These are phyloP conservation scores for Pseudomugil gertrudae DNA, from an alignment of 2,797 vertebrate species.

Conservation along the genomic window DNA sequence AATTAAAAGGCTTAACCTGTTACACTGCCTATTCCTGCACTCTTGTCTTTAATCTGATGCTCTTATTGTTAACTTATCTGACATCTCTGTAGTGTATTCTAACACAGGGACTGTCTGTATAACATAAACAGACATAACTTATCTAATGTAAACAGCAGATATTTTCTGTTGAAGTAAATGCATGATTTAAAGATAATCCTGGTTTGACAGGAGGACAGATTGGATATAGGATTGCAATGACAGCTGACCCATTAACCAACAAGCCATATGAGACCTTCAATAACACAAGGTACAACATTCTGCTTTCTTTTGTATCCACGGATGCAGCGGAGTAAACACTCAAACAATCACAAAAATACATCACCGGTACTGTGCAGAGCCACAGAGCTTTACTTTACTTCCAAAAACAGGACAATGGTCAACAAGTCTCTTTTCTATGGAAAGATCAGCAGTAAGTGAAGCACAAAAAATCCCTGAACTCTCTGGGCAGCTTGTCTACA, in stretches of 20 bases:
- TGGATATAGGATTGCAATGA: slow-evolving; percentile 44
- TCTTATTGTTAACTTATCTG: background rate
- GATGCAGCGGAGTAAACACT: slow-evolving; percentile 21
- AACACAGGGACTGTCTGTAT: background rate
- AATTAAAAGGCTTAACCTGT: slow-evolving; percentile 12
- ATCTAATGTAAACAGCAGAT: background rate
- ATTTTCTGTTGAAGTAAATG: slow-evolving; percentile 14
- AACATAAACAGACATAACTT: background rate
- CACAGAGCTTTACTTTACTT: slow-evolving; percentile 16
- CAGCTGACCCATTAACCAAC: slow-evolving; percentile 48
- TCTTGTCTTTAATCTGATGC: slow-evolving; percentile 1
- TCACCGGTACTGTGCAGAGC: background rate
- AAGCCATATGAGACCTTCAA: slow-evolving; percentile 40
- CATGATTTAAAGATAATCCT: slow-evolving; percentile 38
- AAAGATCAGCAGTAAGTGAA: slow-evolving; percentile 45
- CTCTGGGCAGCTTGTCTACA: slow-evolving; percentile 59
- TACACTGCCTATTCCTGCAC: background rate
- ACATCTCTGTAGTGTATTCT: background rate
- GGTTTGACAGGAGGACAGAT: slow-evolving; percentile 41
- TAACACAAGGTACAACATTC: slow-evolving; percentile 39
- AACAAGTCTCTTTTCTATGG: slow-evolving; percentile 34
- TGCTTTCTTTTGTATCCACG: background rate
- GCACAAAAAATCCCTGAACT: slow-evolving; percentile 51
- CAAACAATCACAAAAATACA: slow-evolving; percentile 17
- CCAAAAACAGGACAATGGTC: slow-evolving; percentile 35